These are phyloP conservation scores for Operophtera brumata DNA, from an alignment of 2,888 invertebrate genomes.

Conservation along the genomic window DNA sequence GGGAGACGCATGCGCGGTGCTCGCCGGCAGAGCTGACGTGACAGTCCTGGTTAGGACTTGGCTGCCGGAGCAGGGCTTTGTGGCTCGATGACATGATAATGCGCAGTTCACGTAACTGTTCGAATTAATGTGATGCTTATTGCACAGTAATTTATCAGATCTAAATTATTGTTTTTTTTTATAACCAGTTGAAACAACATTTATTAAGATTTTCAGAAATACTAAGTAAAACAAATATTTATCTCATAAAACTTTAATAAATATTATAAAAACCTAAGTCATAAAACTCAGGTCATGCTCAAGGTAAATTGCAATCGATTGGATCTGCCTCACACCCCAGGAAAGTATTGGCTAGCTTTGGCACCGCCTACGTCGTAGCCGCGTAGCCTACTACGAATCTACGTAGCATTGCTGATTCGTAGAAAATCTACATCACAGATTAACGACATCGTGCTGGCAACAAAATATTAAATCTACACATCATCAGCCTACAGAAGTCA, in stretches of 20 bases:
- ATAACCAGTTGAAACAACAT: not conserved
- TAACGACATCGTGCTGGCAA: conserved; percentile 7
- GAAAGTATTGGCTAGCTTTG: conserved; percentile 58
- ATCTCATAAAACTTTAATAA: not conserved
- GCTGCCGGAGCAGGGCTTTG: conserved; percentile 47
- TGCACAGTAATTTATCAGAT: not conserved
- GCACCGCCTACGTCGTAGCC: conserved; percentile 57
- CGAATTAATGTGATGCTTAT: conserved; percentile 7
- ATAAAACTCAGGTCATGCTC: conserved; percentile 48
- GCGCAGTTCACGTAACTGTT: conserved; percentile 54
- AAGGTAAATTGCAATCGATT: conserved; percentile 59
- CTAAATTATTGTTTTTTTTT: not conserved
- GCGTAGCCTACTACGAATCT: conserved; percentile 39
- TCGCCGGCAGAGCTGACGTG: conserved; percentile 64
- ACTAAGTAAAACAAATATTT: not conserved
- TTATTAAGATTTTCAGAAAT: not conserved
- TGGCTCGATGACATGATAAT: conserved; percentile 29
- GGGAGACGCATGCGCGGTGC: conserved; percentile 68
- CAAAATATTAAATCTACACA: not conserved
- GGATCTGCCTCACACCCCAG: conserved; percentile 51
- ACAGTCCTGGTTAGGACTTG: conserved; percentile 70
- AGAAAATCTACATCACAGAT: conserved; percentile 27
- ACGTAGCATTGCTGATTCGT: conserved; percentile 33
- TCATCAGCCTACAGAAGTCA: too few species aligned
- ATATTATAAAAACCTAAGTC: conserved; percentile 26